phyloP scores from a whole-genome alignment of 2,888 invertebrate species.

The Acheta domesticus region DNA sequence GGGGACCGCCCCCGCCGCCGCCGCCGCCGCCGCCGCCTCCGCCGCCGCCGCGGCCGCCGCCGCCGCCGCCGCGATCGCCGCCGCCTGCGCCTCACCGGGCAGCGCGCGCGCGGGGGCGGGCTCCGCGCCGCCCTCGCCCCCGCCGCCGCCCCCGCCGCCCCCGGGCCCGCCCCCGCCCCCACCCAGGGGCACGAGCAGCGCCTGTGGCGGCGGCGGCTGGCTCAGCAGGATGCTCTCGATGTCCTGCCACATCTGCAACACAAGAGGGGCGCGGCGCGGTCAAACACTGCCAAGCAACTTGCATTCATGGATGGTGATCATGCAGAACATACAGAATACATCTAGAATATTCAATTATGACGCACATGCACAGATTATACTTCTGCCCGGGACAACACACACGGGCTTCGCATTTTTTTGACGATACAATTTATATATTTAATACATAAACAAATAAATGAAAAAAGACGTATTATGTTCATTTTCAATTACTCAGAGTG shows the following conservation, averaged over 20 bases:
- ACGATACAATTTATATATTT: too few species aligned
- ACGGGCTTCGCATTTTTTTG: too few species aligned
- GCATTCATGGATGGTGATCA: too few species aligned
- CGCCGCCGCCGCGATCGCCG: conserved; percentile 37
- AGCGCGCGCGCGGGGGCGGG: conserved; percentile 22
- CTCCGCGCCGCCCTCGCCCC: background rate
- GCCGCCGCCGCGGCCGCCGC: conserved; percentile 29
- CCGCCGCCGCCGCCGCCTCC: background rate
- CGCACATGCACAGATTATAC: too few species aligned
- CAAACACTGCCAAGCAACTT: too few species aligned
- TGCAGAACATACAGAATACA: too few species aligned
- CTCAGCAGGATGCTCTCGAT: conserved; percentile 50
- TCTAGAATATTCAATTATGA: too few species aligned
- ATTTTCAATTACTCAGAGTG: too few species aligned
- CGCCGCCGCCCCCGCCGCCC: background rate
- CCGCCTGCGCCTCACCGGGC: conserved; percentile 35
- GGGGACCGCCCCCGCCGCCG: background rate
- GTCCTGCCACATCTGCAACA: conserved; percentile 51
- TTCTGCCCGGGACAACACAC: too few species aligned
- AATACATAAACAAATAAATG: too few species aligned
- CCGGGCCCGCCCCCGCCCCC: conserved; percentile 38
- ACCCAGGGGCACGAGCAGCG: conserved; percentile 42
- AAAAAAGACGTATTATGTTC: too few species aligned
- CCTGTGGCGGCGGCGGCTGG: conserved; percentile 44
- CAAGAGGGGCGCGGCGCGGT: conserved; percentile 28